These are phyloP conservation scores for Prunella strophiata DNA, from an alignment of 2,797 vertebrate species.

Conservation along the genomic window DNA sequence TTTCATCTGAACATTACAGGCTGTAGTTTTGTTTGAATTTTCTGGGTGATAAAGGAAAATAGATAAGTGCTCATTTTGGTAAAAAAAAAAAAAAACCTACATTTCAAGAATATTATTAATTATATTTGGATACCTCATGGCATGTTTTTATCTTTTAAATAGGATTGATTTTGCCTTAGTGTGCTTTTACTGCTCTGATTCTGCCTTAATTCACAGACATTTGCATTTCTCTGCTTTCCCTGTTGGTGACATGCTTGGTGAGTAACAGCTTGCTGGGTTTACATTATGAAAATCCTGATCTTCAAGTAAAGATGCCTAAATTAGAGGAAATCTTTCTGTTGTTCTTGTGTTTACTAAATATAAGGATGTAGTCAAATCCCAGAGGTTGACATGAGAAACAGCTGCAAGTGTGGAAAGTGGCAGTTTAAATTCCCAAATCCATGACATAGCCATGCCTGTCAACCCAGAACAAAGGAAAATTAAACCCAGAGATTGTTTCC, in stretches of 20 bases:
- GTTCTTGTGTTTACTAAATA: conserved; percentile 40
- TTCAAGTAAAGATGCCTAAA: conserved; percentile 16
- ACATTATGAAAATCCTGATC: conserved; percentile 8
- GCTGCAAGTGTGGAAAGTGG: neutral
- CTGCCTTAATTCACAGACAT: conserved; percentile 37
- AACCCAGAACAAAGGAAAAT: neutral
- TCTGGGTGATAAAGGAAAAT: neutral
- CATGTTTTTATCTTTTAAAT: conserved; percentile 29
- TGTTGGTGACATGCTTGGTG: neutral
- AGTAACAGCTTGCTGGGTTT: conserved; percentile 45
- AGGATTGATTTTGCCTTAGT: conserved; percentile 13
- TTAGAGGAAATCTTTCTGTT: conserved; percentile 39
- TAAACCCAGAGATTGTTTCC: neutral
- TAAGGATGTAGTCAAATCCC: neutral
- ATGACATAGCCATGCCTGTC: neutral
- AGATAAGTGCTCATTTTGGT: neutral
- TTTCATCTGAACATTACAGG: conserved; percentile 4
- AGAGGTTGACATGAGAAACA: neutral
- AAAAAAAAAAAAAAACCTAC: conserved; percentile 11
- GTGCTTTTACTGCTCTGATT: conserved; percentile 22
- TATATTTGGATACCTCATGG: neutral
- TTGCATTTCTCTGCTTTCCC: conserved; percentile 36
- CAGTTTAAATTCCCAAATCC: neutral
- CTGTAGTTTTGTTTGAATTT: conserved; percentile 28
- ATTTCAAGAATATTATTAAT: conserved; percentile 45